Percentiles rank a stretch among this genome's conserved stretches.
Conservation (phyloP, 2,113 vertebrate species). For the Galemys pyrenaicus region DNA sequence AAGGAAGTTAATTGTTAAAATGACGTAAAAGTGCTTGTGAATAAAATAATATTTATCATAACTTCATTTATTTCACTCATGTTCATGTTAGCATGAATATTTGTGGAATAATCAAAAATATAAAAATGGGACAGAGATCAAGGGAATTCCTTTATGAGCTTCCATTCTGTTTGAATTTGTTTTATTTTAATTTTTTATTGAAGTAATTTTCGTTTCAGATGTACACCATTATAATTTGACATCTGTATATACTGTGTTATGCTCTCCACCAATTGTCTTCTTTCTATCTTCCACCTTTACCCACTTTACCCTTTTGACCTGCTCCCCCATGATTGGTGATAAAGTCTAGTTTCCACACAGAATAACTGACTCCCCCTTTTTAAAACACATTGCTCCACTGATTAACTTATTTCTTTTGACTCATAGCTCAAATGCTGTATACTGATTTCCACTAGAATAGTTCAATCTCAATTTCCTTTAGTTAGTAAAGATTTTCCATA, state of each 20-base stretch:
- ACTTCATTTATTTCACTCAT: not conserved
- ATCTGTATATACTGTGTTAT: not conserved
- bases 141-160: not conserved
- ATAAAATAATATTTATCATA: not conserved
- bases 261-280: not conserved
- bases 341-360: not conserved
- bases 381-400: not conserved
- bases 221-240: not conserved
- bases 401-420: conserved; percentile 11
- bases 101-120: not conserved
- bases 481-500: conserved; percentile 48
- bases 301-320: not conserved
- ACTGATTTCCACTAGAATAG: conserved; percentile 26
- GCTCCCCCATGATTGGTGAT: not conserved
- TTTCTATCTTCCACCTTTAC: not conserved
- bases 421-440: not conserved
- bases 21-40: not conserved
- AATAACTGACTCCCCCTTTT: not conserved
- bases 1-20: not conserved
- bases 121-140: not conserved
- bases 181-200: not conserved
- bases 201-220: not conserved
- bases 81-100: not conserved
- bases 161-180: not conserved
- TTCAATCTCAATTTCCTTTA: conserved; percentile 17